phyloP scores from a whole-genome alignment of 2,113 vertebrate genomes.

The Zingel zingel region DNA sequence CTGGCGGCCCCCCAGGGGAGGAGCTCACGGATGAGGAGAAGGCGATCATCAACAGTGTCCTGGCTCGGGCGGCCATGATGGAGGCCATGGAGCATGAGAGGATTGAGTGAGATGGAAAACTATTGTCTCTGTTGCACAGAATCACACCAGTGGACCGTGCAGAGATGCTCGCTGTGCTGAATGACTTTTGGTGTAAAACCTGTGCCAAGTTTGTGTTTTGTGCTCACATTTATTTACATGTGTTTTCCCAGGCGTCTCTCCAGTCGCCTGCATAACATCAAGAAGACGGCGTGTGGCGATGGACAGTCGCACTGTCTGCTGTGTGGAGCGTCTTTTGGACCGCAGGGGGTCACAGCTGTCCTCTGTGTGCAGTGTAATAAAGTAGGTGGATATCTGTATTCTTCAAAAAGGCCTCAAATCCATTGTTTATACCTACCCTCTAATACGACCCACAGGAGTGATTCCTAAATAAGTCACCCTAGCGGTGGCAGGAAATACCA shows the following conservation, averaged over 20 bases:
- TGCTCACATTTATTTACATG: constrained; percentile 3
- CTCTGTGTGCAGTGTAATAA: constrained; percentile 95
- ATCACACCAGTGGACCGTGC: neutral
- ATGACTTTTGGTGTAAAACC: constrained; percentile 8
- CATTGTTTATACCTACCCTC: too few relatives aligned
- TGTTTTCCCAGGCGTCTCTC: constrained; percentile 87
- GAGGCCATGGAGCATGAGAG: constrained; percentile 93
- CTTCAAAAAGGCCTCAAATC: neutral
- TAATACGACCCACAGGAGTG: too few relatives aligned
- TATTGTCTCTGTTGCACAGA: neutral
- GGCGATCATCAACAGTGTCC: constrained; percentile 94
- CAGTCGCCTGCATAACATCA: constrained; percentile 90
- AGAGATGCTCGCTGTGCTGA: neutral
- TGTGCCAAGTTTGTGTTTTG: constrained; percentile 5
- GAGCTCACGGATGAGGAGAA: constrained; percentile 97
- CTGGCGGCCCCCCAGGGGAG: constrained; percentile 76
- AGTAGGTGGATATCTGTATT: constrained; percentile 77
- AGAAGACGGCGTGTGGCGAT: constrained; percentile 90
- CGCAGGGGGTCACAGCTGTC: constrained; percentile 84
- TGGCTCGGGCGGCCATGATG: constrained; percentile 93
- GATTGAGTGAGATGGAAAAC: constrained; percentile 87
- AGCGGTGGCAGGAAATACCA: too few relatives aligned
- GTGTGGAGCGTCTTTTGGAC: constrained; percentile 90
- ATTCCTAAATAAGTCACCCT: too few relatives aligned
- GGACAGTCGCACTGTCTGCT: constrained; percentile 91